phyloP scores from a whole-genome alignment of 2,888 invertebrate genomes.

The Perizoma affinitatum region DNA sequence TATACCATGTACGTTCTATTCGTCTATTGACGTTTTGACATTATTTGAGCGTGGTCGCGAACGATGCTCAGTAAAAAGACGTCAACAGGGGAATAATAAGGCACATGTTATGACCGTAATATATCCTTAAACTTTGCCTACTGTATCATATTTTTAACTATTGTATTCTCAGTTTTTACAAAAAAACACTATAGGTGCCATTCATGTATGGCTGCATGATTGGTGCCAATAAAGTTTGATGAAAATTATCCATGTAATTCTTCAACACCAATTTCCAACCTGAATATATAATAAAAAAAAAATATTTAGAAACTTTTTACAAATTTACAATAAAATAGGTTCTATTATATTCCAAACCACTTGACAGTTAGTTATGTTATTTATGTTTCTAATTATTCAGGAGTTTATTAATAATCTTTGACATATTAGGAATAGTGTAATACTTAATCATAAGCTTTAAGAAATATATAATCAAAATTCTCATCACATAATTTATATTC shows the following conservation, averaged over 20 bases:
- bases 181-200: conserved; percentile 32
- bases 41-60: too few species aligned
- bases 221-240: conserved; percentile 37
- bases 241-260: conserved; percentile 51
- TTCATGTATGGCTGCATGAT: conserved; percentile 66
- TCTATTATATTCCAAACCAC: too few species aligned
- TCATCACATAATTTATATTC: neutral
- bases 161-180: neutral
- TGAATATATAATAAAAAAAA: neutral
- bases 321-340: neutral
- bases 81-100: too few species aligned
- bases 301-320: neutral
- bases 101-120: too few species aligned
- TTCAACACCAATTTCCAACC: neutral
- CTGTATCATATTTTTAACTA: neutral
- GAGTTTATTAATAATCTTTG: conserved; percentile 74
- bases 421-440: conserved; percentile 52
- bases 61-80: too few species aligned
- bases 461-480: neutral
- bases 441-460: neutral
- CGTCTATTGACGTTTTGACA: too few species aligned
- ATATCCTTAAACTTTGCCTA: too few species aligned
- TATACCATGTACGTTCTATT: too few species aligned
- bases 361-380: neutral
- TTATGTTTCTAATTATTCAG: conserved; percentile 13